A percentile compares a stretch with the other conserved stretches of the same genome.
These are phyloP conservation scores for Amorpha juglandis DNA, from an alignment of 2,888 invertebrate genomes.

Conservation along the genomic window DNA sequence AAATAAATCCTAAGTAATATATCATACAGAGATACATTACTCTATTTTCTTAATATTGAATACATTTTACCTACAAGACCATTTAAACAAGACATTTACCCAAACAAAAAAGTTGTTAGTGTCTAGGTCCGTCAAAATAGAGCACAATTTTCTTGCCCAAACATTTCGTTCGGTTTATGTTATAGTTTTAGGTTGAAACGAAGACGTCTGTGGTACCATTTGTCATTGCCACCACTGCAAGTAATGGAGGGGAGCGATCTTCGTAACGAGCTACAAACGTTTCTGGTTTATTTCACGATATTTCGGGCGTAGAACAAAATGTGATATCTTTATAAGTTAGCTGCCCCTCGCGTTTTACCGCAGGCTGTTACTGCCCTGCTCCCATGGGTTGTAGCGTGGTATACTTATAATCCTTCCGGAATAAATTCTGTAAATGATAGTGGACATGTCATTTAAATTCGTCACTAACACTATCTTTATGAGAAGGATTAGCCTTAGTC, in stretches of 20 bases:
- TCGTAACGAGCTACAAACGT: slow-evolving; percentile 25
- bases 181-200: slow-evolving; percentile 1
- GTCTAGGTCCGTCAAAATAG: not conserved
- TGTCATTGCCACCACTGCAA: slow-evolving; percentile 17
- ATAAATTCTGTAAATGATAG: no score
- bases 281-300: slow-evolving; percentile 9
- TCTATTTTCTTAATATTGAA: no score
- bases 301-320: not conserved
- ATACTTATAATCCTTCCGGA: no score
- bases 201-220: slow-evolving; percentile 19
- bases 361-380: no score
- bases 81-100: not conserved
- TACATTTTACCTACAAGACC: no score
- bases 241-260: slow-evolving; percentile 30
- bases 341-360: not conserved
- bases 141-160: not conserved
- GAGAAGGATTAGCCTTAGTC: no score
- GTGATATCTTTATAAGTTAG: not conserved
- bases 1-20: no score
- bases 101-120: not conserved
- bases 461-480: no score
- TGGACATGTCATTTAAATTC: no score
- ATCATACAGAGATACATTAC: no score
- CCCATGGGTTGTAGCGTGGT: no score
- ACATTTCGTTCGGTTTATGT: not conserved